A percentile compares a stretch with the other conserved stretches of the same genome.
phyloP scores from a whole-genome alignment of 2,888 invertebrate species.

The Hedychridium roseum region DNA sequence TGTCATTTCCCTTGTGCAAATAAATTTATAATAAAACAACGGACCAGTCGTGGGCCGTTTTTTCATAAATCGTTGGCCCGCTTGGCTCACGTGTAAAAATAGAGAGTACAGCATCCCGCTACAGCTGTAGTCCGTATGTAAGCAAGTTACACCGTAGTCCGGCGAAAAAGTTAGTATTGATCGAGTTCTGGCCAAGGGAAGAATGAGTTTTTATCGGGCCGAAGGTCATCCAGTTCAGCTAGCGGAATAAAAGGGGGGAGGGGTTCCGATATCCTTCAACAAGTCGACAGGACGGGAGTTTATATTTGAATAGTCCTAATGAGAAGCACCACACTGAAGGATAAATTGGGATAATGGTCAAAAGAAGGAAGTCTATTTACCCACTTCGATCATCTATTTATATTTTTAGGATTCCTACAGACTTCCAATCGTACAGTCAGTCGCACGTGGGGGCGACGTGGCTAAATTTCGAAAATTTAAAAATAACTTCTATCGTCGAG shows the following conservation, averaged over 20 bases:
- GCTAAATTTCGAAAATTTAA: conserved; percentile 41
- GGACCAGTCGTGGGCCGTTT: too few species aligned
- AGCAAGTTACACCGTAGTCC: conserved; percentile 11
- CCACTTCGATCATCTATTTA: conserved; percentile 46
- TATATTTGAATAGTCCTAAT: too few species aligned
- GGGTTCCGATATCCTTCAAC: conserved; percentile 8
- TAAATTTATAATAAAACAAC: too few species aligned
- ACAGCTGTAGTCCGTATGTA: conserved; percentile 4
- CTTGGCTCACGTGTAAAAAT: too few species aligned
- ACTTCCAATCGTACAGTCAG: conserved; percentile 45
- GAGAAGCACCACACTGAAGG: too few species aligned
- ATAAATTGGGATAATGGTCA: not conserved
- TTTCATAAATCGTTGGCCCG: too few species aligned
- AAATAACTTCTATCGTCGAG: conserved; percentile 47
- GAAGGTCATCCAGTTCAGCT: conserved; percentile 9
- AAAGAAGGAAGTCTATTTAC: conserved; percentile 20
- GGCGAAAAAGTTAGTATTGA: conserved; percentile 24
- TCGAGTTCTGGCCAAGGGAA: conserved; percentile 15
- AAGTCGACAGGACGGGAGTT: conserved; percentile 5
- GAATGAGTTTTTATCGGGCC: conserved; percentile 23
- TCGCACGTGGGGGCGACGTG: conserved; percentile 38
- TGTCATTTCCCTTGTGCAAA: too few species aligned
- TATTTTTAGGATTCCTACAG: conserved; percentile 45
- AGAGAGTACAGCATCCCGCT: too few species aligned
- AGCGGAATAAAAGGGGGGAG: conserved; percentile 11